A percentile compares a stretch with the other conserved stretches of the same genome.
These are phyloP conservation scores for Cromileptes altivelis DNA, from an alignment of 2,113 vertebrate species.

Conservation along the genomic window DNA sequence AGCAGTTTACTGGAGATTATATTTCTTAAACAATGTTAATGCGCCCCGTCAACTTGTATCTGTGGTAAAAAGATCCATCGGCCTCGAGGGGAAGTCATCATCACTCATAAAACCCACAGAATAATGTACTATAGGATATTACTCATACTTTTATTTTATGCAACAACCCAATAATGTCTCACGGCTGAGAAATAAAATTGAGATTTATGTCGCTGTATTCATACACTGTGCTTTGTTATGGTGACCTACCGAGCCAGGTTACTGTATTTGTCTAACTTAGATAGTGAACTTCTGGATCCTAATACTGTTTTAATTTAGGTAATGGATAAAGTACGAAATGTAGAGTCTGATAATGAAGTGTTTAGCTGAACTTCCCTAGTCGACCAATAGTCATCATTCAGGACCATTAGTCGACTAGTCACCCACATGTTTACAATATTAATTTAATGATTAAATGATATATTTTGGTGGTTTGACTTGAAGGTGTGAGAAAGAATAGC, in stretches of 20 bases:
- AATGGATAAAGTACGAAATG: too few relatives aligned
- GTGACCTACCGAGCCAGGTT: background rate
- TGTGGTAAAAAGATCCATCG: constrained; percentile 33
- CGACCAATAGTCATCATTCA: too few relatives aligned
- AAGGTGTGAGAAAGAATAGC: too few relatives aligned
- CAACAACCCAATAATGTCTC: constrained; percentile 11
- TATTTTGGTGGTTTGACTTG: too few relatives aligned
- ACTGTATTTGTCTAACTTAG: background rate
- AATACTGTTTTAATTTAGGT: background rate
- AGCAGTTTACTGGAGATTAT: constrained; percentile 55
- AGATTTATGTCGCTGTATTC: background rate
- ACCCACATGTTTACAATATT: too few relatives aligned
- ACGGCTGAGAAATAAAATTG: constrained; percentile 4
- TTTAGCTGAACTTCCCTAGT: too few relatives aligned
- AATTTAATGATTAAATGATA: too few relatives aligned
- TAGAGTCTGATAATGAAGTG: too few relatives aligned
- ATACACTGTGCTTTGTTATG: background rate
- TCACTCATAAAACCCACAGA: constrained; percentile 35
- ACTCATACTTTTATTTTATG: constrained; percentile 26
- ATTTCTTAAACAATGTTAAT: constrained; percentile 63
- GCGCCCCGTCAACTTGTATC: constrained; percentile 19
- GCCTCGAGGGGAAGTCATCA: constrained; percentile 24
- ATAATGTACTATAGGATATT: constrained; percentile 8
- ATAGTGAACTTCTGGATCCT: background rate
- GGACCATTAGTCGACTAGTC: too few relatives aligned